Evolutionary conservation across 2,888 invertebrate species (phyloP).

Genomic region (Tholera decimalis): DNA sequence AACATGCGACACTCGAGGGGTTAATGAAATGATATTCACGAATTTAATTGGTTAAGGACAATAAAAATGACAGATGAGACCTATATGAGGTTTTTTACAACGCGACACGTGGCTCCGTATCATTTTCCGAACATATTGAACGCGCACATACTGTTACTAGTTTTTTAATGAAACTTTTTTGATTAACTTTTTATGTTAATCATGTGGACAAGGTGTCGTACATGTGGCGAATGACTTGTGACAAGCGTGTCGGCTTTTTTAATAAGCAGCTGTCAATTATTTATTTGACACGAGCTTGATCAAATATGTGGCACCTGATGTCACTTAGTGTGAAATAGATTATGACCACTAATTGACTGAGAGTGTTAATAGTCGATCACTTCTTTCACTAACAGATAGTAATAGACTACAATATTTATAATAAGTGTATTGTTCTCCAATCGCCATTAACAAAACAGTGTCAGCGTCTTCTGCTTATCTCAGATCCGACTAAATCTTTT

Average conservation of each 20-base stretch:
- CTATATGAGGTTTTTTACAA: slow-evolving; percentile 50
- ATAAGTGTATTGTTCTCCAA: neutral
- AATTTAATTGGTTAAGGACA: neutral
- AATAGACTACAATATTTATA: slow-evolving; percentile 1
- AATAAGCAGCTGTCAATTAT: slow-evolving; percentile 64
- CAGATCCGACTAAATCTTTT: slow-evolving; percentile 23
- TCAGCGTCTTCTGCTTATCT: slow-evolving; percentile 19
- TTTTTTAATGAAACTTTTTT: slow-evolving; percentile 60
- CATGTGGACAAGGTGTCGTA: slow-evolving; percentile 49
- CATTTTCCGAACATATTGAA: slow-evolving; percentile 74
- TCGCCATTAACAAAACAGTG: neutral
- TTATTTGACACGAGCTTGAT: slow-evolving; percentile 36
- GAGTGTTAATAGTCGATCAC: slow-evolving; percentile 9
- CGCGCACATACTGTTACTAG: slow-evolving; percentile 62
- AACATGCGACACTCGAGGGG: no score
- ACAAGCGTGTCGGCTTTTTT: slow-evolving; percentile 61
- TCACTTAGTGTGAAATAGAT: slow-evolving; percentile 39
- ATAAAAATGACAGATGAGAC: slow-evolving; percentile 15
- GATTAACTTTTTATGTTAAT: slow-evolving; percentile 49
- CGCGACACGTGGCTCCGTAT: slow-evolving; percentile 71
- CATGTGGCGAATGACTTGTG: slow-evolving; percentile 64
- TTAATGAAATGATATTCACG: neutral
- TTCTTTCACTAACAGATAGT: no score
- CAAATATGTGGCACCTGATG: slow-evolving; percentile 27
- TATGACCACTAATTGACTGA: slow-evolving; percentile 19